Percentiles rank a stretch among this genome's conserved stretches.
Conservation (phyloP, 2,113 vertebrate genomes). For the Daphoenositta chrysoptera region DNA sequence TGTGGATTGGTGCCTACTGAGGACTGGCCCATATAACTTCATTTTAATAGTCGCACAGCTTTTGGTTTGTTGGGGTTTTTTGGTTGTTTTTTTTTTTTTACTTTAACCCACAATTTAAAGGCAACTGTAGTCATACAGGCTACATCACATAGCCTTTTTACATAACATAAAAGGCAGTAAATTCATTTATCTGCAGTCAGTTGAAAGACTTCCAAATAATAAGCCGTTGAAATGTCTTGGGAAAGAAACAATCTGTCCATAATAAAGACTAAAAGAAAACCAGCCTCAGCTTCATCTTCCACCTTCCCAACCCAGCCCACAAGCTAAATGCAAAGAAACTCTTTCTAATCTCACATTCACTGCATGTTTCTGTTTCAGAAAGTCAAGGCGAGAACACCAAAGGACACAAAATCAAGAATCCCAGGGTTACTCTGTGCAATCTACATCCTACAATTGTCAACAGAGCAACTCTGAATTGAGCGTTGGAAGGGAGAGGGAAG, state of each 20-base stretch:
- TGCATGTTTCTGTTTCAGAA: conserved; percentile 22
- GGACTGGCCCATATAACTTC: not conserved
- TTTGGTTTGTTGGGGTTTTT: not conserved
- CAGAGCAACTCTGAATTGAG: not conserved
- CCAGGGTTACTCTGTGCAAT: not conserved
- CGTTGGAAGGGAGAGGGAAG: not conserved
- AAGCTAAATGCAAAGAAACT: not conserved
- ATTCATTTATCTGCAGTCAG: not conserved
- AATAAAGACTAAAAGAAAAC: not conserved
- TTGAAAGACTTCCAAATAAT: not conserved
- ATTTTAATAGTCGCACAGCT: not conserved
- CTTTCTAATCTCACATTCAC: not conserved
- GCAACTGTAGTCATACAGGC: not conserved
- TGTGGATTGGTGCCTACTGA: not conserved
- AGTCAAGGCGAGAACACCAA: not conserved
- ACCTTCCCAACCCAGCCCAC: not conserved
- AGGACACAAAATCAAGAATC: not conserved
- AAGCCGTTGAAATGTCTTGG: not conserved
- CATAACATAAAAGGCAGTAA: not conserved
- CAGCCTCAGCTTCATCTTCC: not conserved
- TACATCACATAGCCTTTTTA: not conserved
- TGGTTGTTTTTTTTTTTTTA: not conserved
- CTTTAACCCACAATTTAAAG: not conserved
- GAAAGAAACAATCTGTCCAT: not conserved
- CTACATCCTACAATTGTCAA: not conserved